phyloP scores from a whole-genome alignment of 1,140 invertebrate genomes.

The Melitaea cinxia region DNA sequence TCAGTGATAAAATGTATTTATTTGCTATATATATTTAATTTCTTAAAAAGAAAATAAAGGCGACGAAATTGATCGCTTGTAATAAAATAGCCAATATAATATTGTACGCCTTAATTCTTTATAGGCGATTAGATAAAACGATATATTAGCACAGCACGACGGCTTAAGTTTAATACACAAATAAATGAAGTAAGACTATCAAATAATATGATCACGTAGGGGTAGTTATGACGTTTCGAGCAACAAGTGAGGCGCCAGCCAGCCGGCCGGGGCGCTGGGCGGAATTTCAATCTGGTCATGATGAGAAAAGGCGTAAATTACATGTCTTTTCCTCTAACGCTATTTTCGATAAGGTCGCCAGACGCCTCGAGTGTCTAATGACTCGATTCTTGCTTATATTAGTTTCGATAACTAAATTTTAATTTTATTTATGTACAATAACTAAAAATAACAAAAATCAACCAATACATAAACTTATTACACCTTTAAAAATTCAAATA shows the following conservation, averaged over 20 bases:
- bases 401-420: background rate
- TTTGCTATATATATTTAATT: background rate
- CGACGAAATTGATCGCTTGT: background rate
- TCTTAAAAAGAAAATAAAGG: background rate
- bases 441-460: no score
- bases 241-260: conserved; percentile 73
- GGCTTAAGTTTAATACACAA: conserved; percentile 28
- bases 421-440: background rate
- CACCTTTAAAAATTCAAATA: no score
- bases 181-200: conserved; percentile 57
- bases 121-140: conserved; percentile 26
- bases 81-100: conserved; percentile 14
- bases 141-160: conserved; percentile 20
- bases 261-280: conserved; percentile 59
- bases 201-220: conserved; percentile 65
- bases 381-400: conserved; percentile 2
- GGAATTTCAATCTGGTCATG: conserved; percentile 75
- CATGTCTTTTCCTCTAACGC: conserved; percentile 39
- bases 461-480: no score
- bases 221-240: conserved; percentile 71
- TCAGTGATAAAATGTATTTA: background rate
- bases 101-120: conserved; percentile 6
- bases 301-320: conserved; percentile 74
- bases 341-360: conserved; percentile 26
- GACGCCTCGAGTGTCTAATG: conserved; percentile 16